phyloP scores from a whole-genome alignment of 2,888 invertebrate species.

The Agrochola lota region DNA sequence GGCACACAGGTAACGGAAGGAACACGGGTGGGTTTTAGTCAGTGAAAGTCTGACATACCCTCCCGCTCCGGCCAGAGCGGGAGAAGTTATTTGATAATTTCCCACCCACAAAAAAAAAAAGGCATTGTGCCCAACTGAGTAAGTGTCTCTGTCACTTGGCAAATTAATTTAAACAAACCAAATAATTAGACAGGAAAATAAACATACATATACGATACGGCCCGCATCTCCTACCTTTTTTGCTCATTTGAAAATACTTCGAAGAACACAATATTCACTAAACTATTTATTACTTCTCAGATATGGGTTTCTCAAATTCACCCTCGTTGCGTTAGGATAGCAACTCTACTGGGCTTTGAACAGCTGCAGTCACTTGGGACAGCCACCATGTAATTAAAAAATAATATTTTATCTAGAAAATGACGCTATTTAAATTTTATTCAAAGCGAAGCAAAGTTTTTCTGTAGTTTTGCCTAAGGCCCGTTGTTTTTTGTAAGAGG shows the following conservation, averaged over 20 bases:
- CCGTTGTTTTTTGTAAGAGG: conserved; percentile 20
- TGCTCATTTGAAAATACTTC: conserved; percentile 27
- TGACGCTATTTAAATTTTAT: conserved; percentile 40
- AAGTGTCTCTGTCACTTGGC: too few species aligned
- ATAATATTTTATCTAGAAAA: conserved; percentile 53
- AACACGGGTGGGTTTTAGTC: too few species aligned
- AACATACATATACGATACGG: too few species aligned
- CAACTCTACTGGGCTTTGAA: conserved; percentile 45
- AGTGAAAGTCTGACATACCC: too few species aligned
- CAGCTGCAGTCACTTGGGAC: conserved; percentile 32
- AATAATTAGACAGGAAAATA: too few species aligned
- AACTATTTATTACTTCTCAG: conserved; percentile 13
- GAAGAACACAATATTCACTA: background rate
- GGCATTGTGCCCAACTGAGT: too few species aligned
- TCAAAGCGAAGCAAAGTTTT: conserved; percentile 29
- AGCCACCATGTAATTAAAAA: conserved; percentile 53
- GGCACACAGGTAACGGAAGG: too few species aligned
- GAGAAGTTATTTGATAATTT: too few species aligned
- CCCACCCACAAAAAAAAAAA: too few species aligned
- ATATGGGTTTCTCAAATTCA: conserved; percentile 11
- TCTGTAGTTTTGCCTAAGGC: conserved; percentile 37
- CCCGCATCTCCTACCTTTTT: background rate
- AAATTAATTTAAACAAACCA: too few species aligned
- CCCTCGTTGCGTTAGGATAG: conserved; percentile 27
- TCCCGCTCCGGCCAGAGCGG: too few species aligned